A percentile compares a stretch with the other conserved stretches of the same genome.
These are phyloP conservation scores for Temnothorax longispinosus DNA, from an alignment of 1,140 invertebrate genomes.

Conservation along the genomic window DNA sequence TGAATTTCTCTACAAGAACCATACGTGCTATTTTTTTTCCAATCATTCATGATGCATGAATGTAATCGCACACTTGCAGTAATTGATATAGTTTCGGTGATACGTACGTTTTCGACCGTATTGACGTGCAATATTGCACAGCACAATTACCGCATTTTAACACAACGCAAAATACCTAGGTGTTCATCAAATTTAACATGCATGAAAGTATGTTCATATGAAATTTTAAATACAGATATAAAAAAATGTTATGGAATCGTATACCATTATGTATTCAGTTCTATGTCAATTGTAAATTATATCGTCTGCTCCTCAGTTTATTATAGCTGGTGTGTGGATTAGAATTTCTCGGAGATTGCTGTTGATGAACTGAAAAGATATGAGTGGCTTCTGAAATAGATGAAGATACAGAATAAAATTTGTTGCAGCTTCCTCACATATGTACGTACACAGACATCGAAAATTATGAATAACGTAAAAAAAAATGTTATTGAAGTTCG, in stretches of 20 bases:
- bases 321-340: not conserved
- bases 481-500: not conserved
- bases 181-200: constrained; percentile 40
- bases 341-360: not conserved
- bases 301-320: not conserved
- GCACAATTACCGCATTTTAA: constrained; percentile 23
- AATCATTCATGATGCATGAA: constrained; percentile 14
- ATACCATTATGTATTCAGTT: not conserved
- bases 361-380: not conserved
- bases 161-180: constrained; percentile 23
- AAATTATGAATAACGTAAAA: not conserved
- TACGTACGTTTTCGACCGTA: not conserved
- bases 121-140: constrained; percentile 40
- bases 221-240: constrained; percentile 47
- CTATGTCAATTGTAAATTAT: constrained; percentile 44
- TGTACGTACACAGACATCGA: not conserved
- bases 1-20: not conserved
- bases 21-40: not conserved
- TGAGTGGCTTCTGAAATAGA: not conserved
- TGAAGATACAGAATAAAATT: not conserved
- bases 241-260: constrained; percentile 40
- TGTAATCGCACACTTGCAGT: not conserved
- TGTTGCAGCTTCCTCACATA: not conserved
- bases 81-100: not conserved
- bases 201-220: constrained; percentile 38